Conservation (phyloP, 2,113 vertebrate species). For the Ceyx melanurus region DNA sequence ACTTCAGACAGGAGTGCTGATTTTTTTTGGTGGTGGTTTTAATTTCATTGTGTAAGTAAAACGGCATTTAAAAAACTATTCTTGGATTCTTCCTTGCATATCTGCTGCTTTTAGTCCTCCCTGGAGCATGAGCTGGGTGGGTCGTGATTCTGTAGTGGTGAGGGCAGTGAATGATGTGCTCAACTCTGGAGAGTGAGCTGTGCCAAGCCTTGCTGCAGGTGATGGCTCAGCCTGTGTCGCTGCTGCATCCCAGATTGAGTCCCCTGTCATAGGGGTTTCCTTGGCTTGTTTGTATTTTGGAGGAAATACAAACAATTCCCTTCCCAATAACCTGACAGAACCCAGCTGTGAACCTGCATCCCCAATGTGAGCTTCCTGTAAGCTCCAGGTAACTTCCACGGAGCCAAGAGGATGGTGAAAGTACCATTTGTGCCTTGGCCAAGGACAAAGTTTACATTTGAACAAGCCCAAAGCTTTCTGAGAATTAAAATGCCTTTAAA, state of each 20-base stretch:
- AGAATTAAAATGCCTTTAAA: not conserved
- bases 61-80: not conserved
- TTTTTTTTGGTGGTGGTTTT: not conserved
- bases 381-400: not conserved
- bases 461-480: not conserved
- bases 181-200: not conserved
- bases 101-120: not conserved
- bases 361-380: not conserved
- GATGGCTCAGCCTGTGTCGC: not conserved
- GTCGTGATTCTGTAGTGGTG: not conserved
- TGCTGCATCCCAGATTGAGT: not conserved
- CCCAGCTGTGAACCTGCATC: not conserved
- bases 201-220: not conserved
- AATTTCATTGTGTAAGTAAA: constrained; percentile 1
- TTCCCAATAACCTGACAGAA: not conserved
- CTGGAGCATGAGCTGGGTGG: not conserved
- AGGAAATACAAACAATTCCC: not conserved
- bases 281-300: not conserved
- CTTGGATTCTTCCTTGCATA: not conserved
- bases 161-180: not conserved
- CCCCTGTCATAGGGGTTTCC: not conserved
- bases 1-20: not conserved
- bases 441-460: not conserved
- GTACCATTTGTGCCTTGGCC: not conserved
- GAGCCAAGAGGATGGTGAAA: not conserved